Evolutionary conservation across 2,888 invertebrate genomes (phyloP).

Genomic region (Coremacera marginata): DNA sequence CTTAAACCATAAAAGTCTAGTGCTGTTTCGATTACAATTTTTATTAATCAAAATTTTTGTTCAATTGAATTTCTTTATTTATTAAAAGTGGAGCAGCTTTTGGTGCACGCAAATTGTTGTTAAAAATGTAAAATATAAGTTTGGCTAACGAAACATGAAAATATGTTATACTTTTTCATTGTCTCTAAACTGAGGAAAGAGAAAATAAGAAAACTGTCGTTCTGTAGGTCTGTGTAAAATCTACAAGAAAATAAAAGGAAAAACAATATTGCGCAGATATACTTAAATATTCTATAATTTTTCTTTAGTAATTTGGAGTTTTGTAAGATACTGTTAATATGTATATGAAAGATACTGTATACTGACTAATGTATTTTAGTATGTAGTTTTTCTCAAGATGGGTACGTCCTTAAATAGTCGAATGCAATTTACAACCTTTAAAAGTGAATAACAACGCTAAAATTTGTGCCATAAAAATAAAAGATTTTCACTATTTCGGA

Average conservation of each 20-base stretch:
- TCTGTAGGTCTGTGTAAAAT: not conserved
- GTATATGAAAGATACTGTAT: no score
- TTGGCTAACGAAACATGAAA: not conserved
- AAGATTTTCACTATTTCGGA: not conserved
- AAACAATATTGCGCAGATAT: not conserved
- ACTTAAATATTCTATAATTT: not conserved
- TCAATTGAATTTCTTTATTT: slow-evolving; percentile 36
- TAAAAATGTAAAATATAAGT: slow-evolving; percentile 5
- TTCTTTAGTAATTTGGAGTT: no score
- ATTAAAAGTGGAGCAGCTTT: slow-evolving; percentile 27
- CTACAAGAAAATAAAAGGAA: not conserved
- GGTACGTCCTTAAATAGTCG: not conserved
- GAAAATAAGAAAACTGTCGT: not conserved
- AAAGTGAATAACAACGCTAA: not conserved
- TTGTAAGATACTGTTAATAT: no score
- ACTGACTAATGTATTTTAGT: no score
- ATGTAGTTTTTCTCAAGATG: not conserved
- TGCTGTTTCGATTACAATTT: slow-evolving; percentile 38
- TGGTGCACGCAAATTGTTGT: not conserved
- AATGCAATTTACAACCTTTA: not conserved
- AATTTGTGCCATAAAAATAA: not conserved
- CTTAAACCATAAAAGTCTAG: slow-evolving; percentile 29
- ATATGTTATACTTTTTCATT: not conserved
- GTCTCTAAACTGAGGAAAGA: not conserved
- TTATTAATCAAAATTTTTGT: slow-evolving; percentile 42